Evolutionary conservation across 2,113 vertebrate species (phyloP).

Genomic region (Triplophysa siluroides): DNA sequence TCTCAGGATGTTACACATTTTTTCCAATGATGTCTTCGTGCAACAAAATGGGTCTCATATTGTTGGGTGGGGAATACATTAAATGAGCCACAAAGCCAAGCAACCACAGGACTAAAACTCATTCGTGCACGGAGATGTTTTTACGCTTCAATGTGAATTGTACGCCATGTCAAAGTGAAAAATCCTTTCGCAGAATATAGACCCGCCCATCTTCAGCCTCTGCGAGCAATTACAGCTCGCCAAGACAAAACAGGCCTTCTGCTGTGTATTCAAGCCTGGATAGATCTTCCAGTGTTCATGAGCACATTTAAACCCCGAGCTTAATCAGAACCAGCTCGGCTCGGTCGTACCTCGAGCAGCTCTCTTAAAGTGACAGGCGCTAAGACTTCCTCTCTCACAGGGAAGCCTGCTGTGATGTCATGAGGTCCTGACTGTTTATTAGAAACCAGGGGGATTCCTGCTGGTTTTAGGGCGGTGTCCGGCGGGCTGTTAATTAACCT

Average conservation of each 20-base stretch:
- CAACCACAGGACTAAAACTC: neutral
- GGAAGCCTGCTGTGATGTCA: conserved; percentile 61
- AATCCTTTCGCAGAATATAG: neutral
- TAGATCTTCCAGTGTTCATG: conserved; percentile 59
- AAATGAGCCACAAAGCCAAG: neutral
- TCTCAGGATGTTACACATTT: neutral
- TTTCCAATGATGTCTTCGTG: neutral
- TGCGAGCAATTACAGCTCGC: conserved; percentile 58
- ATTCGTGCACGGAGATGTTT: neutral
- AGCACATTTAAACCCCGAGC: conserved; percentile 56
- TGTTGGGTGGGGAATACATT: neutral
- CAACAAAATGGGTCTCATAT: neutral
- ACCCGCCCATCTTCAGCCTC: conserved; percentile 28
- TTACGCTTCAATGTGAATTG: neutral
- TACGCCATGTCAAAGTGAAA: neutral
- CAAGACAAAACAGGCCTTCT: conserved; percentile 46
- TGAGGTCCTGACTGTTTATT: conserved; percentile 60
- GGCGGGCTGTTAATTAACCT: conserved; percentile 61
- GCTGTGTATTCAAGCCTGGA: conserved; percentile 64
- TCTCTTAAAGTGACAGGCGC: conserved; percentile 62
- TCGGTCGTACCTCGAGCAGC: conserved; percentile 57
- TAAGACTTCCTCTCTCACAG: conserved; percentile 63
- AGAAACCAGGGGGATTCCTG: conserved; percentile 56
- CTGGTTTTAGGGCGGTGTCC: conserved; percentile 67
- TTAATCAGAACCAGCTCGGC: conserved; percentile 73